Evolutionary conservation across 2,888 invertebrate genomes (phyloP).

Genomic region (Acleris laterana): DNA sequence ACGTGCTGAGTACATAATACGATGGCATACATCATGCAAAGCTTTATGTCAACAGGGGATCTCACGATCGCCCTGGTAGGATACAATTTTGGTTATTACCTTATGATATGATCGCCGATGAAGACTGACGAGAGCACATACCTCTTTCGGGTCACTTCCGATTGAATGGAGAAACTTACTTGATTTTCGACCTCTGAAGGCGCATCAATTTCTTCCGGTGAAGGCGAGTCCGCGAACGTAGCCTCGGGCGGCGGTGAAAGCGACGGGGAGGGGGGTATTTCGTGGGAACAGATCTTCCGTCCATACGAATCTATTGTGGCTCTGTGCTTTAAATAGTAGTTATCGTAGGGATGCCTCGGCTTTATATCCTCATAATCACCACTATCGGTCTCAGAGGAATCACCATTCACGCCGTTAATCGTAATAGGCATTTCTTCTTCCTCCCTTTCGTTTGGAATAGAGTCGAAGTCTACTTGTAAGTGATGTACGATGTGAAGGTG

Average conservation of each 20-base stretch:
- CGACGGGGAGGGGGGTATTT: conserved; percentile 69
- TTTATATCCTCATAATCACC: conserved; percentile 62
- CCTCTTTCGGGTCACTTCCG: conserved; percentile 11
- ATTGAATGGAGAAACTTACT: conserved; percentile 25
- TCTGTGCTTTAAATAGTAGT: conserved; percentile 75
- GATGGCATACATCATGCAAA: conserved; percentile 56
- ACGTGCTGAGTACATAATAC: conserved; percentile 51
- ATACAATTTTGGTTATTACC: conserved; percentile 20
- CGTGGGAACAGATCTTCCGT: conserved; percentile 73
- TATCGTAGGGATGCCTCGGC: conserved; percentile 81
- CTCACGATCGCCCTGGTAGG: conserved; percentile 7
- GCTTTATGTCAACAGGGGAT: conserved; percentile 38
- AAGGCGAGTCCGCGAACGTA: conserved; percentile 50
- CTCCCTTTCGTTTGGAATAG: conserved; percentile 45
- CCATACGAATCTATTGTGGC: conserved; percentile 69
- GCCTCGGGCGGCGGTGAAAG: conserved; percentile 57
- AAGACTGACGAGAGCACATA: conserved; percentile 14
- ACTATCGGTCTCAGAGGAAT: conserved; percentile 59
- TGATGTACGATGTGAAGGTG: conserved; percentile 50
- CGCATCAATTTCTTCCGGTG: conserved; percentile 30
- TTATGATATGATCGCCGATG: conserved; percentile 8
- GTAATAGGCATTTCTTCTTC: conserved; percentile 42
- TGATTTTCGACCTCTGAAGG: conserved; percentile 15
- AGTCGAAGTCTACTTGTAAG: conserved; percentile 56
- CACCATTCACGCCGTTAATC: conserved; percentile 55